Conservation (phyloP, 2,797 vertebrate species). For the Alcedo atthis region DNA sequence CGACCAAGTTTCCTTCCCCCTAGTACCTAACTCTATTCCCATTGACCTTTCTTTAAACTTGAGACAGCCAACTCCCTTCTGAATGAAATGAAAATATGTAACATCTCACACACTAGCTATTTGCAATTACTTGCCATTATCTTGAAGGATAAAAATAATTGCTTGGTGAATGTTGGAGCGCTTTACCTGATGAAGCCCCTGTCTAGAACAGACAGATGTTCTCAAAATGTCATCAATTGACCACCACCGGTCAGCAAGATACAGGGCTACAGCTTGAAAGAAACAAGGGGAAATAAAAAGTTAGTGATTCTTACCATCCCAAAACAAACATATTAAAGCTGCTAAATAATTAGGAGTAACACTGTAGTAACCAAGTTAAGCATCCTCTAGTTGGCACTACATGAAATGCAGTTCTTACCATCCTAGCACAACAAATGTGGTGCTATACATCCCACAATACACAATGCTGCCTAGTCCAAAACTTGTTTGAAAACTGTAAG, state of each 20-base stretch:
- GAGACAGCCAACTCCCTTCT: not conserved
- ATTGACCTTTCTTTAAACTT: not conserved
- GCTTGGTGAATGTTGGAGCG: not conserved
- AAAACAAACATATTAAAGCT: not conserved
- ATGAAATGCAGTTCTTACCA: not conserved
- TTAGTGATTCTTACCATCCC: conserved; percentile 17
- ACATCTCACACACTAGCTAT: not conserved
- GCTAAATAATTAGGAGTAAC: not conserved
- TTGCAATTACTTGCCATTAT: not conserved
- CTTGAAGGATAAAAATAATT: not conserved
- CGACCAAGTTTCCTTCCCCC: not conserved
- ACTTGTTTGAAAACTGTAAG: not conserved
- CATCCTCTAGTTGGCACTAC: not conserved
- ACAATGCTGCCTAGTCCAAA: not conserved
- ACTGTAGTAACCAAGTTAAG: not conserved
- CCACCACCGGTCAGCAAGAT: conserved; percentile 89
- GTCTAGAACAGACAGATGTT: conserved; percentile 80
- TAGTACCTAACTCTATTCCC: not conserved
- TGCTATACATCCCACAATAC: not conserved
- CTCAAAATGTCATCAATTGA: conserved; percentile 85
- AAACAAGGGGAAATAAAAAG: conserved; percentile 11
- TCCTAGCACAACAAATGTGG: not conserved
- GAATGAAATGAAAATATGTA: not conserved
- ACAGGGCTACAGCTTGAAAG: conserved; percentile 84
- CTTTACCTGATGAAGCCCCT: conserved; percentile 84